A percentile compares a stretch with the other conserved stretches of the same genome.
phyloP scores from a whole-genome alignment of 2,797 vertebrate species.

The Eupleurogrammus muticus region DNA sequence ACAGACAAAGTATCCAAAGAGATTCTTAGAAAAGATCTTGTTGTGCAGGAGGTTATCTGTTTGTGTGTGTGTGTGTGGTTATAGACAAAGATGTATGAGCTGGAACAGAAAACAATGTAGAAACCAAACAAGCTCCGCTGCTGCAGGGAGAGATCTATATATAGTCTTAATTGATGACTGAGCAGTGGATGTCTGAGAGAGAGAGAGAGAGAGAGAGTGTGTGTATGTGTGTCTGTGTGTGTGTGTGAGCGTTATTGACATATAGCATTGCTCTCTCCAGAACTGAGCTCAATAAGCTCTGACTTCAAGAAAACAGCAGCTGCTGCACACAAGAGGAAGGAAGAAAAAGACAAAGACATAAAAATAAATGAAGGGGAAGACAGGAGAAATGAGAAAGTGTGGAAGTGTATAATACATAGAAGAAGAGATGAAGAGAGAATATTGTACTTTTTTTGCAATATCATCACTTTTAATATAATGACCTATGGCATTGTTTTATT shows the following conservation, averaged over 20 bases:
- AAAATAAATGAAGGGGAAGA: slow-evolving; percentile 19
- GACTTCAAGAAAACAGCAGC: slow-evolving; percentile 70
- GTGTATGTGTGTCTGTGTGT: slow-evolving; percentile 13
- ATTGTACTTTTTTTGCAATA: too few relatives aligned
- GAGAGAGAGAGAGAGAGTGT: slow-evolving; percentile 11
- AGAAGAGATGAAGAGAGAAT: slow-evolving; percentile 10
- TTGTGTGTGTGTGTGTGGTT: slow-evolving; percentile 36
- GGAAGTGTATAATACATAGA: slow-evolving; percentile 5
- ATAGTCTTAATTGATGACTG: slow-evolving; percentile 68
- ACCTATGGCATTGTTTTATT: too few relatives aligned
- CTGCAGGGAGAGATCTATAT: slow-evolving; percentile 71
- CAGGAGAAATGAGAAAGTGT: neutral
- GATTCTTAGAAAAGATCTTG: neutral
- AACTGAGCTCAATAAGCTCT: slow-evolving; percentile 71
- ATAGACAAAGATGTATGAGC: slow-evolving; percentile 69
- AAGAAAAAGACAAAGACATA: neutral
- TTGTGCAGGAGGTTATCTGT: slow-evolving; percentile 8
- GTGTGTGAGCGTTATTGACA: slow-evolving; percentile 52
- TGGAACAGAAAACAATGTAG: slow-evolving; percentile 75
- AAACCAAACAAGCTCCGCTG: slow-evolving; percentile 68
- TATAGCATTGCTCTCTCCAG: slow-evolving; percentile 53
- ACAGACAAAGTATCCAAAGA: neutral
- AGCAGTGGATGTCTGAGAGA: slow-evolving; percentile 29
- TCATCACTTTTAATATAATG: too few relatives aligned
- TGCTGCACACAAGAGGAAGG: slow-evolving; percentile 45